A percentile compares a stretch with the other conserved stretches of the same genome.
phyloP scores from a whole-genome alignment of 2,888 invertebrate species.

The Microchrysa polita region DNA sequence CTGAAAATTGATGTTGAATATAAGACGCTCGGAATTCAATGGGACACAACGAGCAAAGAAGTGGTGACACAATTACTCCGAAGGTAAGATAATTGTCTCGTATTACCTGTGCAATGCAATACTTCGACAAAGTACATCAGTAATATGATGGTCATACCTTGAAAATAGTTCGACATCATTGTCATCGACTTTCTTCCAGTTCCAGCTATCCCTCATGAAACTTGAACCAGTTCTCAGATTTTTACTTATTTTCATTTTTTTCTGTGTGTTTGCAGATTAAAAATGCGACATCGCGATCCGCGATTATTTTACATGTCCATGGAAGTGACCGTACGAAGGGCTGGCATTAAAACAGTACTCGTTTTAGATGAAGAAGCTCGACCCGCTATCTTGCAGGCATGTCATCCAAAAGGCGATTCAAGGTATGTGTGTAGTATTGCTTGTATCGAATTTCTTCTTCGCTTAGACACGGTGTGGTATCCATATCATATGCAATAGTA shows the following conservation, averaged over 20 bases:
- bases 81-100: constrained; percentile 69
- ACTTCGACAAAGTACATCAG: not conserved
- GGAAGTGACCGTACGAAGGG: constrained; percentile 89
- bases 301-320: constrained; percentile 93
- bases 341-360: constrained; percentile 82
- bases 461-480: constrained; percentile 6
- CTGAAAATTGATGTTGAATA: constrained; percentile 94
- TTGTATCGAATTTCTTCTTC: constrained; percentile 56
- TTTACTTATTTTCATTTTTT: constrained; percentile 7
- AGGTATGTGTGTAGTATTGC: constrained; percentile 70
- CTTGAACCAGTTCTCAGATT: not conserved
- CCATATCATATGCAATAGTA: constrained; percentile 8
- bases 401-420: constrained; percentile 93
- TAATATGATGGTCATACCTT: not conserved
- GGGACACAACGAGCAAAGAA: constrained; percentile 87
- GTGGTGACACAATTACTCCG: constrained; percentile 85
- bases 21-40: constrained; percentile 90
- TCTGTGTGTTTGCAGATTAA: constrained; percentile 62
- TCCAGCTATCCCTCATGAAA: not conserved
- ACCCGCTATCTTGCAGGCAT: constrained; percentile 91
- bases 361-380: constrained; percentile 88
- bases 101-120: not conserved
- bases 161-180: not conserved
- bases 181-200: not conserved
- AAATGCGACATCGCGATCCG: constrained; percentile 92